Percentiles rank a stretch among this genome's conserved stretches.
phyloP scores from a whole-genome alignment of 2,888 invertebrate species.

The Myopa tessellatipennis region DNA sequence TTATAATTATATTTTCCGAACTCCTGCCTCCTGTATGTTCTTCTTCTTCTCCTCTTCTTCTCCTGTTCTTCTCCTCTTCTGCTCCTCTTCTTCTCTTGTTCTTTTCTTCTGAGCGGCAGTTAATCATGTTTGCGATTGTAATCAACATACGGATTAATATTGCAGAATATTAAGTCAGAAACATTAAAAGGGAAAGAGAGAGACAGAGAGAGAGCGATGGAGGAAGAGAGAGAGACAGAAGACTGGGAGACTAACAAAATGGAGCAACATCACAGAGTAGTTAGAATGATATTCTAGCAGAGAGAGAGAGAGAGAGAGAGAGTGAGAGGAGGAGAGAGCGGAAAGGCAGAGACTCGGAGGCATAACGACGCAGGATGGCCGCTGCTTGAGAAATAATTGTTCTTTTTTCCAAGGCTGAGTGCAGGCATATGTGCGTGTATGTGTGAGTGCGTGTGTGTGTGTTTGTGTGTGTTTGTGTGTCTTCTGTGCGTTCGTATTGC shows the following conservation, averaged over 20 bases:
- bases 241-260: neutral
- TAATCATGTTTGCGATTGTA: slow-evolving; percentile 32
- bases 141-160: slow-evolving; percentile 34
- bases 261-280: neutral
- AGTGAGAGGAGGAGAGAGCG: no score
- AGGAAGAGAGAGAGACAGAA: neutral
- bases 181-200: neutral
- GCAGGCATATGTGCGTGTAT: no score
- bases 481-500: neutral
- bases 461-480: neutral
- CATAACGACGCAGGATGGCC: neutral
- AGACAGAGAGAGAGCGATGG: no score
- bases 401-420: no score
- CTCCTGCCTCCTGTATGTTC: neutral
- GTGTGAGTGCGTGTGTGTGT: no score
- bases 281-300: no score
- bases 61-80: neutral
- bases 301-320: no score
- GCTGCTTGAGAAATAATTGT: neutral
- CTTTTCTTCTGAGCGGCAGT: neutral
- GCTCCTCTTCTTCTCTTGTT: neutral
- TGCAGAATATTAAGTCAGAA: slow-evolving; percentile 15
- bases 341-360: no score
- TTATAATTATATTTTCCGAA: neutral
- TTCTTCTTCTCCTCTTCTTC: neutral